These are phyloP conservation scores for Drosophila pruinosa DNA, from an alignment of 1,140 invertebrate genomes.

Conservation along the genomic window DNA sequence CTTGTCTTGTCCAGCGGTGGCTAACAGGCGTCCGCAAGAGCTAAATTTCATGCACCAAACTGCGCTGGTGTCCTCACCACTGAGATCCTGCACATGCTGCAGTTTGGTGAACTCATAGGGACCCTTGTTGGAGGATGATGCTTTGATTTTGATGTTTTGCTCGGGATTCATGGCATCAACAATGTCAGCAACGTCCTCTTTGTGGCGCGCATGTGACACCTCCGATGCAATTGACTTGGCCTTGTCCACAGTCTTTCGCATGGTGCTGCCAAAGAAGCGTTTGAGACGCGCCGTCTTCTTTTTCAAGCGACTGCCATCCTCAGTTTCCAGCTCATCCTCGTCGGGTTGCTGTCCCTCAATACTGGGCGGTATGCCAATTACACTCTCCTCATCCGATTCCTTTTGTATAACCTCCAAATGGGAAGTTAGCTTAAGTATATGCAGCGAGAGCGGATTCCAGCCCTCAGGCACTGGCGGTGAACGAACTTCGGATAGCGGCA, in stretches of 20 bases:
- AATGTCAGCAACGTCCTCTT: constrained; percentile 93
- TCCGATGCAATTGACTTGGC: constrained; percentile 95
- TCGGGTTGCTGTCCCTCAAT: constrained; percentile 85
- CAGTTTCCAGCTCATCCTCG: constrained; percentile 83
- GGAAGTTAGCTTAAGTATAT: constrained; percentile 92
- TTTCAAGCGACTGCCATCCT: constrained; percentile 82
- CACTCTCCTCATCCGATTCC: constrained; percentile 93
- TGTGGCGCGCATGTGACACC: constrained; percentile 91
- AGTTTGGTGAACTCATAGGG: constrained; percentile 94
- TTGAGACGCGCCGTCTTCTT: constrained; percentile 88
- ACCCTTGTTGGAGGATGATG: constrained; percentile 96
- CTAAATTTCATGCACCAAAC: constrained; percentile 99
- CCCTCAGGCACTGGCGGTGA: constrained; percentile 82
- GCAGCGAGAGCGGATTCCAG: constrained; percentile 92
- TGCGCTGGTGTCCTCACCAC: constrained; percentile 93
- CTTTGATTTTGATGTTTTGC: constrained; percentile 95
- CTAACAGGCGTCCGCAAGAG: constrained; percentile 94
- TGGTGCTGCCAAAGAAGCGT: constrained; percentile 92
- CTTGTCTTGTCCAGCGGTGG: constrained; percentile 97
- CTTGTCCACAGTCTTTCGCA: constrained; percentile 94
- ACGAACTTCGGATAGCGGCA: constrained; percentile 82
- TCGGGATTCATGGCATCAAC: constrained; percentile 93
- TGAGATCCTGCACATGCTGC: constrained; percentile 89
- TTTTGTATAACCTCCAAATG: constrained; percentile 82
- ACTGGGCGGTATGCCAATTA: constrained; percentile 89